Conservation (phyloP, 2,113 vertebrate species). For the Colossoma macropomum region DNA sequence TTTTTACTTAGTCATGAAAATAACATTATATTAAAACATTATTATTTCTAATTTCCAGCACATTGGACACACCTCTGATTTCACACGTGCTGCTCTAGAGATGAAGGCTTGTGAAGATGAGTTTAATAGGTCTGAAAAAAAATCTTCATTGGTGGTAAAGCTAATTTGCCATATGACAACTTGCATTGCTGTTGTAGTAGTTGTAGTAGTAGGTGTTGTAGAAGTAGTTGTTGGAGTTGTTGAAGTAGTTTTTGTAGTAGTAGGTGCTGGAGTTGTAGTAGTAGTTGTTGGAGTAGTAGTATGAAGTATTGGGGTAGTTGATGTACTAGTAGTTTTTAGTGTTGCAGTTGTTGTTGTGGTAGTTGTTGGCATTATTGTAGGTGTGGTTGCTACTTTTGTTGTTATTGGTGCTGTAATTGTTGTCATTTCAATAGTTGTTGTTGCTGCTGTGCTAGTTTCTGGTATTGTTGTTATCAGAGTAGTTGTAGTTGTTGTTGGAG, state of each 20-base stretch:
- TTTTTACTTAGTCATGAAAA: background rate
- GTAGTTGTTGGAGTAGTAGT: background rate
- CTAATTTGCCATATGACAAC: background rate
- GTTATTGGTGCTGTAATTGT: no score
- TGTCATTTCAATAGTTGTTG: no score
- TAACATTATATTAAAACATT: background rate
- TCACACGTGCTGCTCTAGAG: background rate
- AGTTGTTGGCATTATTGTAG: no score
- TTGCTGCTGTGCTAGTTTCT: no score
- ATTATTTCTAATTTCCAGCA: background rate
- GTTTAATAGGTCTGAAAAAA: background rate
- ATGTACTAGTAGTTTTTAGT: no score
- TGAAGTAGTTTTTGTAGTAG: background rate
- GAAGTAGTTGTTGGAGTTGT: background rate
- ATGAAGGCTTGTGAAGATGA: background rate
- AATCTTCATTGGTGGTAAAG: conserved; percentile 17
- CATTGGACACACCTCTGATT: background rate
- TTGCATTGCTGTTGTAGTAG: background rate
- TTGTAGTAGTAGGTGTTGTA: background rate
- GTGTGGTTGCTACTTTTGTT: no score
- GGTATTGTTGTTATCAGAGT: no score
- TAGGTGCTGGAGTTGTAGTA: background rate
- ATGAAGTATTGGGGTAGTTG: no score
- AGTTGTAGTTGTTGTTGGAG: background rate
- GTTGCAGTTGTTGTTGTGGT: no score